Evolutionary conservation across 1,140 invertebrate species (phyloP), one percentile per base, ranked within the genome.

Genomic region (Drosophila baimaii): DNA sequence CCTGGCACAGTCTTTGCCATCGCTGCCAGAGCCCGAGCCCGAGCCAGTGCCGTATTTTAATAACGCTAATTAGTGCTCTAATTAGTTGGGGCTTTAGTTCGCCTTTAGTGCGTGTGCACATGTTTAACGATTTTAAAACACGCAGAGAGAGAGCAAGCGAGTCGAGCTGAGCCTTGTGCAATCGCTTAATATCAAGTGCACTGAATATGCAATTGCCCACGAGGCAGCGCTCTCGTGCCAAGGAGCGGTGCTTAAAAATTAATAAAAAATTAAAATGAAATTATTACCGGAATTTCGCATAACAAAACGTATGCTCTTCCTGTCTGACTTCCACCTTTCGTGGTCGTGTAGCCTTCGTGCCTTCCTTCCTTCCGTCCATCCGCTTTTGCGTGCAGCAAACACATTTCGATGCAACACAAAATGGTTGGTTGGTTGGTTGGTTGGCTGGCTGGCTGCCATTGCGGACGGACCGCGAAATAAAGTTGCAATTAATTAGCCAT

Each of bases 31-130:
- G 47, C 46, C 46, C 0, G 23, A 1, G 23, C 55, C 70, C 7
- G 54, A 37, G 41, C 37, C 64, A 52, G 75, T 73, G 76, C 72
- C 64, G 77, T 89, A 84, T 84, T 89, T 89, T 89, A 89, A 89
- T 89, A 89, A 89, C 81, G 84, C 75, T 89, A 89, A 89, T 89
- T 89, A 89, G 77, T 76, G 77, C 44, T 81, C 84, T 84, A 89
- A 89, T 89, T 89, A 89, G 84, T 89, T 84, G 84, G 69, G 75
- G 74, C 84, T 63, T 78, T 81, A 72, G 80, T 81, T 78, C 37
- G 65, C 59, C 49, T 71, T 69, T 44, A 27, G 37, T 52, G 54
- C 65, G 56, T 63, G 51, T 47, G 81, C 58, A 35, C 64, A 64
- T 81, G 65, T 56, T 81, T 70, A 88, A 80, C 83, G 77, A 27